Percentiles rank a stretch among this genome's conserved stretches.
Evolutionary conservation across 2,888 invertebrate species (phyloP).

Genomic region (Sympetrum striolatum): DNA sequence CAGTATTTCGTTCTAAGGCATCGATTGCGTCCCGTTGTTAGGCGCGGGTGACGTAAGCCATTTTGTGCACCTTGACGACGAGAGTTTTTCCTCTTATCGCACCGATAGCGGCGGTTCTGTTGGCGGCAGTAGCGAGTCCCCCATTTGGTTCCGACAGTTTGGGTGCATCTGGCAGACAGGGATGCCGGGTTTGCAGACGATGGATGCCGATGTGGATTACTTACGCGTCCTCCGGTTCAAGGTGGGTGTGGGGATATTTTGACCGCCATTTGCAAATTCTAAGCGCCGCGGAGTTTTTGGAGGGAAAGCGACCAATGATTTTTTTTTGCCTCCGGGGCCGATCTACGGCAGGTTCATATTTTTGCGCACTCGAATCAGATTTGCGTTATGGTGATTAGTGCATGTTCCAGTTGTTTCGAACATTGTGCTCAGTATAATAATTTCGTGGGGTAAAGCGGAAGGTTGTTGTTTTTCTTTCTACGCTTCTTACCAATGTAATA

Average conservation of each 20-base stretch:
- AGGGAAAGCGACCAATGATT: too few relatives aligned
- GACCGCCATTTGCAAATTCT: neutral
- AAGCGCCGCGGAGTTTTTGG: too few relatives aligned
- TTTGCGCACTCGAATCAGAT: too few relatives aligned
- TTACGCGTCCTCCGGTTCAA: neutral
- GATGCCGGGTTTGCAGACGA: neutral
- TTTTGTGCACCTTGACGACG: neutral
- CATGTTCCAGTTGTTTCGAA: too few relatives aligned
- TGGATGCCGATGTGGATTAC: neutral
- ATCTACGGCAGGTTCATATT: too few relatives aligned
- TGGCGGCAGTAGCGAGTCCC: neutral
- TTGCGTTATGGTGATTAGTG: too few relatives aligned
- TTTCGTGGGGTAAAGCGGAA: too few relatives aligned
- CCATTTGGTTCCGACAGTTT: neutral
- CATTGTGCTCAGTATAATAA: too few relatives aligned
- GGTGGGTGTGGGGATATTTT: neutral
- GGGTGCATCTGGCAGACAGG: neutral
- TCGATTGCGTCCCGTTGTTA: neutral
- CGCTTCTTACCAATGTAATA: too few relatives aligned
- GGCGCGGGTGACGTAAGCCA: neutral
- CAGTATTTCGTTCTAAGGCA: neutral
- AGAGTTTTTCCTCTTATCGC: conserved; percentile 14
- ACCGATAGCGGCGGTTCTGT: neutral
- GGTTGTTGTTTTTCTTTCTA: too few relatives aligned
- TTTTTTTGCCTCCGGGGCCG: too few relatives aligned